These are phyloP conservation scores for Lordiphosa andalusiaca DNA, from an alignment of 2,888 invertebrate species.

Conservation along the genomic window DNA sequence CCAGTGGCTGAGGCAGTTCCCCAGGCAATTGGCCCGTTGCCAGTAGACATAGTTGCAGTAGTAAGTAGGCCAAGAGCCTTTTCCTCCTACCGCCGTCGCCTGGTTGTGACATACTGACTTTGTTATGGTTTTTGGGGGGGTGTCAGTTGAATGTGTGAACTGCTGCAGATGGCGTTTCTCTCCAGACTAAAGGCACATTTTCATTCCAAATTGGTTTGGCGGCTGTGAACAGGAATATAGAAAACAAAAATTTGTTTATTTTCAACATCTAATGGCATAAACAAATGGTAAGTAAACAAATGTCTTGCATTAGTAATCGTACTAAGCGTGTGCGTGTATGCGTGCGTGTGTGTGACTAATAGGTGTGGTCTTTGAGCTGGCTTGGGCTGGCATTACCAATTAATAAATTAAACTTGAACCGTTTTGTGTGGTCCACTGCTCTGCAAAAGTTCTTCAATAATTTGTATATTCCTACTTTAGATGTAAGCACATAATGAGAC, in stretches of 20 bases:
- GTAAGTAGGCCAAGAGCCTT: slow-evolving; percentile 16
- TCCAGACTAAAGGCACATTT: slow-evolving; percentile 66
- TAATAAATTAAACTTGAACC: slow-evolving; percentile 4
- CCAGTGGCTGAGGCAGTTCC: slow-evolving; percentile 32
- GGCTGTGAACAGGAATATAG: slow-evolving; percentile 47
- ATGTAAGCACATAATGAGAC: neutral
- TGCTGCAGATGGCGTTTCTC: slow-evolving; percentile 33
- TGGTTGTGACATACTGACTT: slow-evolving; percentile 47
- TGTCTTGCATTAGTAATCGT: slow-evolving; percentile 30
- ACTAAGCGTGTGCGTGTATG: slow-evolving; percentile 8
- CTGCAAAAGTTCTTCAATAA: neutral
- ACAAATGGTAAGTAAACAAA: slow-evolving; percentile 44
- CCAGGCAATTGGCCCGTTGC: slow-evolving; percentile 26
- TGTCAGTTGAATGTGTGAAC: slow-evolving; percentile 24
- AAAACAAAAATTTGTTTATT: slow-evolving; percentile 43
- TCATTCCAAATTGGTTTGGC: slow-evolving; percentile 33
- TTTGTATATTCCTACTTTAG: neutral
- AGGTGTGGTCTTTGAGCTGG: slow-evolving; percentile 55
- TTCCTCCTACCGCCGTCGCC: slow-evolving; percentile 14
- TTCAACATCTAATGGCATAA: slow-evolving; percentile 41
- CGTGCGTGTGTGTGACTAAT: slow-evolving; percentile 19
- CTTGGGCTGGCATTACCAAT: slow-evolving; percentile 12
- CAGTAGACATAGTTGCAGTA: slow-evolving; percentile 29
- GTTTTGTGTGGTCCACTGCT: neutral
- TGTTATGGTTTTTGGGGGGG: slow-evolving; percentile 14